Conservation (phyloP, 2,113 vertebrate species). For the Triplophysa tibetana region DNA sequence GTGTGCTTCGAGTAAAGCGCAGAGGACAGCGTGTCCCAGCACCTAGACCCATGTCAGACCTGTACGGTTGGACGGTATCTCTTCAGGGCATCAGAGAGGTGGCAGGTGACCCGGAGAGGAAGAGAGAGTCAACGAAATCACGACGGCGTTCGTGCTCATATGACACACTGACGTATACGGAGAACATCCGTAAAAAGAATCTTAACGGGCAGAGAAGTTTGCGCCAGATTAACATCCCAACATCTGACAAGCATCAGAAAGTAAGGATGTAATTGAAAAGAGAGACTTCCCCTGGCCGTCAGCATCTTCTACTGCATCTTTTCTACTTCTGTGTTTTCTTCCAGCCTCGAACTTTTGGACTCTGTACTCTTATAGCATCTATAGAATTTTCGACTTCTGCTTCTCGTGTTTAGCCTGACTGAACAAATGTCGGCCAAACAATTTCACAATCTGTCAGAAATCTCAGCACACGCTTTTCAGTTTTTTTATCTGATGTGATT, state of each 20-base stretch:
- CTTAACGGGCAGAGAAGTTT: conserved; percentile 60
- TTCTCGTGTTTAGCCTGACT: conserved; percentile 8
- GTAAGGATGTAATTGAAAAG: conserved; percentile 66
- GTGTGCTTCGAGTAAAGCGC: conserved; percentile 57
- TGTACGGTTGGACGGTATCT: conserved; percentile 54
- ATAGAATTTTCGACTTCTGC: conserved; percentile 15
- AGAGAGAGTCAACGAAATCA: conserved; percentile 40
- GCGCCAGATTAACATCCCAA: conserved; percentile 50
- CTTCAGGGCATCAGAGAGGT: conserved; percentile 59
- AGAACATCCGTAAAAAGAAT: conserved; percentile 68
- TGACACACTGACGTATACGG: conserved; percentile 74
- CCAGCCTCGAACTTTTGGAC: conserved; percentile 19
- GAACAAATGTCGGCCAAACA: neutral
- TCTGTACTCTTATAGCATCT: conserved; percentile 7
- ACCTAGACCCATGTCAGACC: conserved; percentile 56
- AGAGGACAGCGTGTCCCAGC: conserved; percentile 49
- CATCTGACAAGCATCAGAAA: conserved; percentile 64
- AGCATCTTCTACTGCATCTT: neutral
- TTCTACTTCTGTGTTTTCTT: conserved; percentile 49
- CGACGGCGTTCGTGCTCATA: conserved; percentile 71
- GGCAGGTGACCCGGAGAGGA: conserved; percentile 32
- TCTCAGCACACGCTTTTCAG: neutral
- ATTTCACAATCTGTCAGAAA: conserved; percentile 3
- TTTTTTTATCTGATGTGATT: too few species aligned
- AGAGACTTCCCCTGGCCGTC: conserved; percentile 27